Evolutionary conservation across 1,140 invertebrate genomes (phyloP), one percentile per base, ranked within the genome.

Genomic region (Marisa cornuarietis): DNA sequence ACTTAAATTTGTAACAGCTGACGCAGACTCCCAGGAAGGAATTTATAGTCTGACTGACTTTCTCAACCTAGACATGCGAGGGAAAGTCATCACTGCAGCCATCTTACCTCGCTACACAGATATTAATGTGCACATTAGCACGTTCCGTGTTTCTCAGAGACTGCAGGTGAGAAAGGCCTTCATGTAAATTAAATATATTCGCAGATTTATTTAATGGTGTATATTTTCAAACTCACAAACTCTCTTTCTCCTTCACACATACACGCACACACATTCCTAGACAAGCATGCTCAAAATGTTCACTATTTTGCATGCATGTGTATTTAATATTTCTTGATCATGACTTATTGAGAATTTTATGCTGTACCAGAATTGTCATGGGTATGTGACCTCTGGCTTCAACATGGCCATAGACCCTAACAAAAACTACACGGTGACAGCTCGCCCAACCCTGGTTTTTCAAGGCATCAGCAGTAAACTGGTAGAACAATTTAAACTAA

Each of bases 361-460:
- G 49, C 11, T 51, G 20, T 81, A 84, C 69, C 82, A 89, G 88
- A 97, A 96, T 89, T 93, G 95, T 0, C 95, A 96, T 87, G 95
- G 96, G 0, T 93, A 95, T 83, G 94, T 97, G 0, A 96, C 96
- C 88, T 95, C 95, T 18, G 96, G 94, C 13, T 96, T 97, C 87
- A 90, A 83, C 62, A 78, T 92, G 14, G 81, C 87, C 71, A n/a
- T 92, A 26, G 88, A 90, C 76, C 73, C 79, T 6, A 79, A 4
- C 51, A 81, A 82, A 24, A 85, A 85, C 24, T 88, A 78, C 52
- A 69, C 68, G 11, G 85, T 90, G 26, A 81, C 69, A 24, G 42
- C 24, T 9, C 71, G 75, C 54, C 88, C 88, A 9, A 73, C 73
- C 26, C 83, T 89, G 63, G 85, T 88, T 18, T 85, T 82, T 76